phyloP scores from a whole-genome alignment of 2,797 vertebrate species.

The Parambassis ranga region DNA sequence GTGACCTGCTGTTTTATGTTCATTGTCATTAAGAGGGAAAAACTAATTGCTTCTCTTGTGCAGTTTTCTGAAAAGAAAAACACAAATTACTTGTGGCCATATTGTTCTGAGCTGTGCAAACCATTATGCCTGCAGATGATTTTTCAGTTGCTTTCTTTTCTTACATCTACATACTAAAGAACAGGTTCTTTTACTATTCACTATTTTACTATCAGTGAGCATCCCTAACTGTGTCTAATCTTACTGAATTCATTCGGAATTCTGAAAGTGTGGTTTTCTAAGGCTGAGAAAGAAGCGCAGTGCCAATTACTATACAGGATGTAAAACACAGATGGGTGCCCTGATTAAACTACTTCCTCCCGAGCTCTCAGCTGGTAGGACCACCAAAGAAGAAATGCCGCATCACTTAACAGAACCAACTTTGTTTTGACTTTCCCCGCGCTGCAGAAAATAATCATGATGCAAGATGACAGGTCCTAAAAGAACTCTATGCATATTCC shows the following conservation, averaged over 20 bases:
- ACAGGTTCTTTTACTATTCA: too few relatives aligned
- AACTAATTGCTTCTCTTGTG: conserved; percentile 25
- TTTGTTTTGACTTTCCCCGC: conserved; percentile 26
- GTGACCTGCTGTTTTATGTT: conserved; percentile 62
- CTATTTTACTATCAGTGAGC: not conserved
- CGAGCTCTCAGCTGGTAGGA: conserved; percentile 8
- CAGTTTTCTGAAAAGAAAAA: conserved; percentile 36
- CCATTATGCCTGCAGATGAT: not conserved
- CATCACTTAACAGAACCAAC: conserved; percentile 36
- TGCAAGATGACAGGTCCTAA: not conserved
- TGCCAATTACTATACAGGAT: conserved; percentile 13
- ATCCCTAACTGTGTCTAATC: too few relatives aligned
- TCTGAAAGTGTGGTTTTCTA: conserved; percentile 17
- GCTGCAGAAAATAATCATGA: conserved; percentile 13
- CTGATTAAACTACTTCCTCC: conserved; percentile 2
- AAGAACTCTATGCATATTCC: not conserved
- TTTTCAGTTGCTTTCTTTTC: not conserved
- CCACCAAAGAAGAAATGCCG: conserved; percentile 46
- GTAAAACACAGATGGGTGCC: conserved; percentile 19
- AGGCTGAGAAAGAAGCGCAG: conserved; percentile 11
- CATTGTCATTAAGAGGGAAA: conserved; percentile 52
- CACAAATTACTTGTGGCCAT: conserved; percentile 5
- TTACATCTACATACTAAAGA: not conserved
- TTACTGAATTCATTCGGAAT: too few relatives aligned
- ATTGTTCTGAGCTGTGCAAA: not conserved